Conservation (phyloP, 2,113 vertebrate genomes). For the Halcyon malimbica region DNA sequence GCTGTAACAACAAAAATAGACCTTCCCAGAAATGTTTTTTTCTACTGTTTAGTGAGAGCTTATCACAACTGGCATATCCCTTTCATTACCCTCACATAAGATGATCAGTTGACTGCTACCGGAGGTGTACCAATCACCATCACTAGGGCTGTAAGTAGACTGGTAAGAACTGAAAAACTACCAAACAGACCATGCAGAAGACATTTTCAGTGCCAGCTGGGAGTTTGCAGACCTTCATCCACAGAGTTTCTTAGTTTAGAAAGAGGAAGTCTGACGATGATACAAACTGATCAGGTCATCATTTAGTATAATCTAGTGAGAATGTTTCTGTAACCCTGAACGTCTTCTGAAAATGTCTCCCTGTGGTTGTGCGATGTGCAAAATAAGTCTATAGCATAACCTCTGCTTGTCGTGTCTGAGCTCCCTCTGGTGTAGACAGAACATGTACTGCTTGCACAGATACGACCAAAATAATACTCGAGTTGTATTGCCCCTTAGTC, state of each 20-base stretch:
- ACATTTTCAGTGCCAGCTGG: accelerated
- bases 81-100: neutral
- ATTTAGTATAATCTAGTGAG: neutral
- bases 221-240: accelerated
- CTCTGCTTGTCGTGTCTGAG: neutral
- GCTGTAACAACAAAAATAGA: neutral
- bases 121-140: neutral
- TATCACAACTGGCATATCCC: neutral
- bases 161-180: neutral
- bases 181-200: accelerated
- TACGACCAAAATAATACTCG: neutral
- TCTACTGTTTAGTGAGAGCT: neutral
- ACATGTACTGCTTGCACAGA: neutral
- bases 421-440: constrained; percentile 18
- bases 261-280: neutral
- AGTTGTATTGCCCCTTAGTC: neutral
- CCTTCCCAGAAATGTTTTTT: neutral
- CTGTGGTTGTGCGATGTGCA: neutral
- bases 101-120: neutral
- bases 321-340: neutral
- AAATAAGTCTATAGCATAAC: neutral
- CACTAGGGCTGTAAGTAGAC: neutral
- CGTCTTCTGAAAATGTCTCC: neutral
- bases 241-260: neutral
- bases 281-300: neutral